phyloP scores from a whole-genome alignment of 2,797 vertebrate species.

The Anabas testudineus region DNA sequence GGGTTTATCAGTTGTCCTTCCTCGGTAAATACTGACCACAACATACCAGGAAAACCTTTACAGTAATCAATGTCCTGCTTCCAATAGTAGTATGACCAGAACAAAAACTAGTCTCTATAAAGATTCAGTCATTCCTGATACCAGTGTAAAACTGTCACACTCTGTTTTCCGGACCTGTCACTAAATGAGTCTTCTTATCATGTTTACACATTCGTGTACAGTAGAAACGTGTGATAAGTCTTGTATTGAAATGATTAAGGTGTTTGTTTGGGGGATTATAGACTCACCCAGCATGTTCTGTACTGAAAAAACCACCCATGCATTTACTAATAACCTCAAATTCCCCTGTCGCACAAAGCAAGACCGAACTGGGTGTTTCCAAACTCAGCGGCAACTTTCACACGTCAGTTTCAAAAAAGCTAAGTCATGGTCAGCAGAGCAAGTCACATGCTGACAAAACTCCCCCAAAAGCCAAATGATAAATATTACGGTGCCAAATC shows the following conservation, averaged over 20 bases:
- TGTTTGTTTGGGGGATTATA: constrained; percentile 16
- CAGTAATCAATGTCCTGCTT: too few species aligned
- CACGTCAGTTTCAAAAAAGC: constrained; percentile 5
- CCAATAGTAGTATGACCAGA: too few species aligned
- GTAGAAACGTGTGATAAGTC: neutral
- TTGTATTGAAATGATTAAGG: constrained; percentile 22
- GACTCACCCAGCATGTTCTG: neutral
- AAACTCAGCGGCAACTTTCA: neutral
- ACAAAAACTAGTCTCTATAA: too few species aligned
- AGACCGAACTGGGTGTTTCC: constrained; percentile 61
- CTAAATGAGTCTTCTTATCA: neutral
- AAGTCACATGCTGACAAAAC: constrained; percentile 49
- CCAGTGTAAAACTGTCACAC: neutral
- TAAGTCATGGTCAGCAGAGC: constrained; percentile 21
- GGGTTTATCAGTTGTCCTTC: too few species aligned
- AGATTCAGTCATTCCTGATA: neutral
- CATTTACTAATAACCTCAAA: constrained; percentile 36
- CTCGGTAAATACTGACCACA: too few species aligned
- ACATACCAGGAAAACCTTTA: too few species aligned
- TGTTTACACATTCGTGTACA: constrained; percentile 10
- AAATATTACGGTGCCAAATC: neutral
- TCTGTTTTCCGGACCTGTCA: neutral
- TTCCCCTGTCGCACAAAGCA: constrained; percentile 42
- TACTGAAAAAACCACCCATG: constrained; percentile 37
- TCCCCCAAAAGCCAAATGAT: neutral